Evolutionary conservation across 2,797 vertebrate species (phyloP).

Genomic region (Ctenosaura bakeri): DNA sequence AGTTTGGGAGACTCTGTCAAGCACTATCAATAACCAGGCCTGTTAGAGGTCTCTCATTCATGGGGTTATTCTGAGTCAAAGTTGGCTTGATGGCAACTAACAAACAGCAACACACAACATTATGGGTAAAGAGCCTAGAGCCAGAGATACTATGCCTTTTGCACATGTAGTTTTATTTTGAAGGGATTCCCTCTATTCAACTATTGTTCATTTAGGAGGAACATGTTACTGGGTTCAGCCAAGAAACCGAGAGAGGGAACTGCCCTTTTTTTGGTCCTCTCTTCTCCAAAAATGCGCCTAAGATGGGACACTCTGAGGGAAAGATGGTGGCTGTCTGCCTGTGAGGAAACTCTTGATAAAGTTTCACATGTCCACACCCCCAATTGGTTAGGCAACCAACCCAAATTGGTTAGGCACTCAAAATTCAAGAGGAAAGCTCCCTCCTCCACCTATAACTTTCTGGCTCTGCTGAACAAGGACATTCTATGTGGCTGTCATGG

Average conservation of each 20-base stretch:
- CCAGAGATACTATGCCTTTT: not conserved
- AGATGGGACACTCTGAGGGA: not conserved
- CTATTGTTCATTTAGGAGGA: not conserved
- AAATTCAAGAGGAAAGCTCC: not conserved
- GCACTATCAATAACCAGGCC: too few species aligned
- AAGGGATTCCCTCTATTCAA: not conserved
- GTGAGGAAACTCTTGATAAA: not conserved
- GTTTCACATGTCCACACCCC: not conserved
- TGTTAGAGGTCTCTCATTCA: too few species aligned
- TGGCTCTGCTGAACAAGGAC: not conserved
- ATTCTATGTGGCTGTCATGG: not conserved
- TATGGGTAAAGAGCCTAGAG: not conserved
- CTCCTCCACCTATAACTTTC: too few species aligned
- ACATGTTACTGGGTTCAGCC: not conserved
- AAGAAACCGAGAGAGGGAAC: too few species aligned
- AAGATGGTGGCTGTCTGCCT: not conserved
- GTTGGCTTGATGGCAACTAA: too few species aligned
- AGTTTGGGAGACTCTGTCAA: too few species aligned
- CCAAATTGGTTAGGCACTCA: not conserved
- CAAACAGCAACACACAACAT: too few species aligned
- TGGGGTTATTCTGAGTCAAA: too few species aligned
- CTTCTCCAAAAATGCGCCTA: not conserved
- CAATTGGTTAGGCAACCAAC: too few species aligned
- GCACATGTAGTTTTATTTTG: not conserved
- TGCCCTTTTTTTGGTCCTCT: not conserved